Evolutionary conservation across 2,113 vertebrate genomes (phyloP).

Genomic region (Vireo altiloquus): DNA sequence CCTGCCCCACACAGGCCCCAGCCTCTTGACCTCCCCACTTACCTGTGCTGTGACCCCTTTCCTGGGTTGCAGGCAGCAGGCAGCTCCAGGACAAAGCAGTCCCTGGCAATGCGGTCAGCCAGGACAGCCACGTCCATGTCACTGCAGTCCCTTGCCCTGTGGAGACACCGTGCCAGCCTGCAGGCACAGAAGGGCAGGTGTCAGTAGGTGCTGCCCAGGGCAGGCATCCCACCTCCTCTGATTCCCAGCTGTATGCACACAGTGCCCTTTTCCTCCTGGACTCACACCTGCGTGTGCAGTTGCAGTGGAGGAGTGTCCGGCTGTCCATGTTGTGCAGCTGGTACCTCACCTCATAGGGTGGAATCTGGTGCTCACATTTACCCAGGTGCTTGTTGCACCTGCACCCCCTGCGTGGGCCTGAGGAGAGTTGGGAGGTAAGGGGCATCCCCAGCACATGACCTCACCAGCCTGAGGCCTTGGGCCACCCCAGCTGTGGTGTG

Average conservation of each 20-base stretch:
- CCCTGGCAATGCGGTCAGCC: constrained; percentile 42
- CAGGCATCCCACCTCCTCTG: neutral
- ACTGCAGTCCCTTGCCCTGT: neutral
- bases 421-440: neutral
- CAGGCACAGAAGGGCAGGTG: neutral
- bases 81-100: constrained; percentile 58
- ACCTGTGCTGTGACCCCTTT: neutral
- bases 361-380: constrained; percentile 72
- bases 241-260: too few relatives aligned
- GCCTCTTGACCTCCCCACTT: neutral
- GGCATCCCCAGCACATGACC: neutral
- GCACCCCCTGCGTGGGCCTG: constrained; percentile 65
- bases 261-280: neutral
- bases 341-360: constrained; percentile 69
- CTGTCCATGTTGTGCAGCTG: constrained; percentile 70
- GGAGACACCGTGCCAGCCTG: constrained; percentile 69
- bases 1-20: fast-evolving
- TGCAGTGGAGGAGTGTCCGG: constrained; percentile 80
- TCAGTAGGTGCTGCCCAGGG: neutral
- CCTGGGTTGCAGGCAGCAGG: neutral
- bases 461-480: fast-evolving
- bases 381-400: constrained; percentile 69
- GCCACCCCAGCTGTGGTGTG: fast-evolving
- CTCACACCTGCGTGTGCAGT: constrained; percentile 78
- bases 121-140: constrained; percentile 10